A percentile compares a stretch with the other conserved stretches of the same genome.
phyloP scores from a whole-genome alignment of 1,140 invertebrate species.

The Melanaphis sacchari region DNA sequence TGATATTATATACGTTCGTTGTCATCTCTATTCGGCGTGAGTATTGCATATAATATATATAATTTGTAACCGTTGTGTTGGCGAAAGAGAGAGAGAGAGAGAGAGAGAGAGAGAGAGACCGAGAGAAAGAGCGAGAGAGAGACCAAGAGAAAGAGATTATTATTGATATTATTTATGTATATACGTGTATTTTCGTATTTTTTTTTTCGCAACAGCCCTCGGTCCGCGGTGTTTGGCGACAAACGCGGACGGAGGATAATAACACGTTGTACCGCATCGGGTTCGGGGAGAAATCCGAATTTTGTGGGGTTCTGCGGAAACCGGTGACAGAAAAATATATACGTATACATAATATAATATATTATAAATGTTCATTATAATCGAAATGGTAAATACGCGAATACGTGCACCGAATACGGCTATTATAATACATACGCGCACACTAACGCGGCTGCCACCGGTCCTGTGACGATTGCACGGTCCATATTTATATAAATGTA shows the following conservation, averaged over 20 bases:
- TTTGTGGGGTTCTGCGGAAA: constrained; percentile 44
- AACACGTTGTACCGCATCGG: background rate
- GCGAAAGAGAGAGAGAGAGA: background rate
- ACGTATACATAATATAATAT: background rate
- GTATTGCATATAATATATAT: background rate
- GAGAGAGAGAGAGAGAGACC: no score
- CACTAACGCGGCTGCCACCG: background rate
- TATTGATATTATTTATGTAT: background rate
- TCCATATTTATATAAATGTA: background rate
- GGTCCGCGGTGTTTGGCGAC: background rate
- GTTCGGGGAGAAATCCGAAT: background rate
- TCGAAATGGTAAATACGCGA: background rate
- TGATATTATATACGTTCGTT: background rate
- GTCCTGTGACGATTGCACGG: background rate
- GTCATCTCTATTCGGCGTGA: background rate
- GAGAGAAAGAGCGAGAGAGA: no score
- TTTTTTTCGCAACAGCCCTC: background rate
- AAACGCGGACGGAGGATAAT: background rate
- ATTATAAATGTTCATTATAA: background rate
- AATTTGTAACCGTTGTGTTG: background rate
- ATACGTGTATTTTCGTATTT: background rate
- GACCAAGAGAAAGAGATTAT: no score
- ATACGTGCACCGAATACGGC: background rate
- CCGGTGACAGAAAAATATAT: constrained; percentile 27
- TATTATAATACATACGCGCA: background rate